phyloP scores from a whole-genome alignment of 2,888 invertebrate genomes.

The Tridacna gigas region DNA sequence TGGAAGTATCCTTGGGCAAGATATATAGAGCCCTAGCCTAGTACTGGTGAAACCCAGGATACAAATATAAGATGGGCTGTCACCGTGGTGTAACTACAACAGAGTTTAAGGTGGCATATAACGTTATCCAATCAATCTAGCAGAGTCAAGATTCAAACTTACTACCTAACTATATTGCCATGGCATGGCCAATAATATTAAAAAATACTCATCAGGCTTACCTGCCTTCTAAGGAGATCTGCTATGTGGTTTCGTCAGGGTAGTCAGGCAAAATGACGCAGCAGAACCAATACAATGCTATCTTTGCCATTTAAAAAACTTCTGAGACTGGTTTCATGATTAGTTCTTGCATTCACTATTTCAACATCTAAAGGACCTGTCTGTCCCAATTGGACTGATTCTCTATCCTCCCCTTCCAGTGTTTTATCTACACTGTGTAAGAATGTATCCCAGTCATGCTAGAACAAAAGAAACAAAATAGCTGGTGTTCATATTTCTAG shows the following conservation, averaged over 20 bases:
- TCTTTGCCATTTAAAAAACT: conserved; percentile 58
- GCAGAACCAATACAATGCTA: conserved; percentile 72
- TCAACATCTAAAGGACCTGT: conserved; percentile 66
- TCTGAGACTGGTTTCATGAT: conserved; percentile 62
- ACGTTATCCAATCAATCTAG: neutral
- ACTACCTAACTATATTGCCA: too few species aligned
- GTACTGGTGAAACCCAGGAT: too few species aligned
- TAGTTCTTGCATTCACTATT: conserved; percentile 72
- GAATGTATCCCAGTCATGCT: conserved; percentile 77
- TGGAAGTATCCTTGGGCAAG: too few species aligned
- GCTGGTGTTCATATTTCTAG: too few species aligned
- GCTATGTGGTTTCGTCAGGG: conserved; percentile 82
- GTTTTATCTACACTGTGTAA: conserved; percentile 69
- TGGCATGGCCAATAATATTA: neutral
- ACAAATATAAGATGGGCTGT: too few species aligned
- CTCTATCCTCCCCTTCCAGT: conserved; percentile 52
- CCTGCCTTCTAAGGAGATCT: conserved; percentile 55
- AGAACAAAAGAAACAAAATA: conserved; percentile 14
- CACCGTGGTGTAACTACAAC: too few species aligned
- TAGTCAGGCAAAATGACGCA: conserved; percentile 83
- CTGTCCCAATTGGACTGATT: conserved; percentile 64
- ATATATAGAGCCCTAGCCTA: too few species aligned
- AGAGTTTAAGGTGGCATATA: neutral
- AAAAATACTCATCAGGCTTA: neutral
- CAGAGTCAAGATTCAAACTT: neutral